These are phyloP conservation scores for Paratilapia polleni DNA, from an alignment of 2,113 vertebrate species.

Conservation along the genomic window DNA sequence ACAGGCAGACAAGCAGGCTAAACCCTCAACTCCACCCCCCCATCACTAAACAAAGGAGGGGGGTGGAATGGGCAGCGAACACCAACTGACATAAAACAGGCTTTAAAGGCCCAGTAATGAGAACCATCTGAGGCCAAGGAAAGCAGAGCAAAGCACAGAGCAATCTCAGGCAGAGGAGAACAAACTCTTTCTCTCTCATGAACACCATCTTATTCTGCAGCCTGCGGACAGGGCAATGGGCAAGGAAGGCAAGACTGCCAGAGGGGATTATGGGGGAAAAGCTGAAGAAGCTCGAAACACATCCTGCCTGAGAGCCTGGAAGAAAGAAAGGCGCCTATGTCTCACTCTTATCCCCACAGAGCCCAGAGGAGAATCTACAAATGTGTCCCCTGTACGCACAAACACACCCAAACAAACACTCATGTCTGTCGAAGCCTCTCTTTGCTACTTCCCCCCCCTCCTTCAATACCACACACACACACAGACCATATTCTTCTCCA, in stretches of 20 bases:
- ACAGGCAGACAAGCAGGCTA: slow-evolving; percentile 45
- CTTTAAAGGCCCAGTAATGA: slow-evolving; percentile 83
- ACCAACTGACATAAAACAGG: slow-evolving; percentile 82
- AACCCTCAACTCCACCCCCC: slow-evolving; percentile 60
- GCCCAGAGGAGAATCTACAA: slow-evolving; percentile 55
- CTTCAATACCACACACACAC: slow-evolving; percentile 42
- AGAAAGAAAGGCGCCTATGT: slow-evolving; percentile 61
- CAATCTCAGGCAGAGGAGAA: slow-evolving; percentile 28
- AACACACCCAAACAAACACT: slow-evolving; percentile 68
- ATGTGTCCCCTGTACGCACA: slow-evolving; percentile 37
- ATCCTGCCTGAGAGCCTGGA: slow-evolving; percentile 55
- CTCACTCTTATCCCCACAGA: slow-evolving; percentile 40
- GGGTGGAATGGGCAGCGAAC: slow-evolving; percentile 72
- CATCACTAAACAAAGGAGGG: slow-evolving; percentile 71
- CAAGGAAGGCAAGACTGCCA: slow-evolving; percentile 47
- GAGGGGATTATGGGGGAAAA: slow-evolving; percentile 64
- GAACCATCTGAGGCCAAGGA: slow-evolving; percentile 81
- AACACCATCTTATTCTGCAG: slow-evolving; percentile 56
- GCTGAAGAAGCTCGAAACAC: slow-evolving; percentile 64
- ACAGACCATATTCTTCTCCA: slow-evolving; percentile 56
- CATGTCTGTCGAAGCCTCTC: slow-evolving; percentile 22
- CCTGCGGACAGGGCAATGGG: slow-evolving; percentile 50
- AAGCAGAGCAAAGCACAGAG: slow-evolving; percentile 61
- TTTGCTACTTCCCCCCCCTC: not conserved
- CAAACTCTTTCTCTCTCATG: slow-evolving; percentile 22